Percentiles rank a stretch among this genome's conserved stretches.
Conservation (phyloP, 2,113 vertebrate genomes). For the Heterocephalus glaber region DNA sequence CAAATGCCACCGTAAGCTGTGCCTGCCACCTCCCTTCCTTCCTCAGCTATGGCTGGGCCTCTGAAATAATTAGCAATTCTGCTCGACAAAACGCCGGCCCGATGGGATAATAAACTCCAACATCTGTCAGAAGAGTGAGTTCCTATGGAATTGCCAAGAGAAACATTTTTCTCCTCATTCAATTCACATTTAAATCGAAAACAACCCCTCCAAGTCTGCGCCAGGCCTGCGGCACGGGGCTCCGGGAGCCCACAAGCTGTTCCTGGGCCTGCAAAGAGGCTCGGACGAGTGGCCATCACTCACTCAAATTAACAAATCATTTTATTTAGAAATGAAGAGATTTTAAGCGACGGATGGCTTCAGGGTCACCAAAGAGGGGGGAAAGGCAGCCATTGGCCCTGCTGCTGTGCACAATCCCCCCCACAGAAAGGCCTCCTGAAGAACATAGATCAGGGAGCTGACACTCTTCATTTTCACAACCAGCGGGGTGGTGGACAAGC, state of each 20-base stretch:
- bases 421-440: not conserved
- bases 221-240: conserved; percentile 77
- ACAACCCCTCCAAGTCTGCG: conserved; percentile 86
- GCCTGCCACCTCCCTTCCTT: conserved; percentile 34
- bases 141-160: conserved; percentile 87
- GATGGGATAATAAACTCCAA: conserved; percentile 87
- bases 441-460: not conserved
- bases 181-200: conserved; percentile 87
- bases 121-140: conserved; percentile 88
- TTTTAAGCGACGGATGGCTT: conserved; percentile 82
- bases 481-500: not conserved
- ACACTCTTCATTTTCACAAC: not conserved
- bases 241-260: conserved; percentile 86
- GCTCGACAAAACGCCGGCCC: conserved; percentile 83
- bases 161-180: conserved; percentile 88
- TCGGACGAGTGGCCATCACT: conserved; percentile 82
- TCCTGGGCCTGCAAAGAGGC: conserved; percentile 78
- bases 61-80: conserved; percentile 87
- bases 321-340: conserved; percentile 85
- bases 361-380: conserved; percentile 9
- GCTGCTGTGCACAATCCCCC: not conserved
- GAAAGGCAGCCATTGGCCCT: not conserved
- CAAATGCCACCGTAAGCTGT: conserved; percentile 58
- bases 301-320: conserved; percentile 90
- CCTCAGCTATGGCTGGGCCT: conserved; percentile 67